Conservation (phyloP, 2,797 vertebrate species). For the Picus viridis region DNA sequence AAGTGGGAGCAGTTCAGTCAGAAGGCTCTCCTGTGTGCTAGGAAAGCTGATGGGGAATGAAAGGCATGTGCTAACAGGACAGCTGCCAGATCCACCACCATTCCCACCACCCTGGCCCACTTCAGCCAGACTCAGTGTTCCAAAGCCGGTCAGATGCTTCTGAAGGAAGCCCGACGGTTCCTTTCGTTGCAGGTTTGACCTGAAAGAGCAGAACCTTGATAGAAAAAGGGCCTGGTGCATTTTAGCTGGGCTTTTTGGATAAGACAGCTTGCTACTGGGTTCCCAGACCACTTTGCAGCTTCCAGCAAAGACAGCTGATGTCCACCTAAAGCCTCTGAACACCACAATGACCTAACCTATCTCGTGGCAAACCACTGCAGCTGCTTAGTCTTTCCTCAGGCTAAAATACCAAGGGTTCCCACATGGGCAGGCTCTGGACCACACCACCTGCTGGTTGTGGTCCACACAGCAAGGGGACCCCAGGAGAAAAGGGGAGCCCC, state of each 20-base stretch:
- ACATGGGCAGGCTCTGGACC: not conserved
- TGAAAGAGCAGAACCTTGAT: not conserved
- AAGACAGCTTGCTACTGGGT: not conserved
- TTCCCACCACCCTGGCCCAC: not conserved
- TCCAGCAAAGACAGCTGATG: not conserved
- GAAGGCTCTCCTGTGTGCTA: not conserved
- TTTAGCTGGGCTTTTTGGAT: not conserved
- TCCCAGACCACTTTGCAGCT: not conserved
- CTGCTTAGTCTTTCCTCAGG: not conserved
- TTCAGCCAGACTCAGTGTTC: not conserved
- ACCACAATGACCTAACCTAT: not conserved
- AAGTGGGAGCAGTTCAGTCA: not conserved
- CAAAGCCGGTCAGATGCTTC: not conserved
- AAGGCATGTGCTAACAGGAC: not conserved
- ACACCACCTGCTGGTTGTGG: not conserved
- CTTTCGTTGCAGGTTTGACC: constrained; percentile 4
- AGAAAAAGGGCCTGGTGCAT: not conserved
- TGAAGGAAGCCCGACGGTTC: not conserved
- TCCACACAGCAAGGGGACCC: not conserved
- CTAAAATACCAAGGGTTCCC: not conserved
- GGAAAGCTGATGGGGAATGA: not conserved
- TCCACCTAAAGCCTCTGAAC: not conserved
- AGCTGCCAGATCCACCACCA: not conserved
- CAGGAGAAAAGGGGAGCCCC: not conserved
- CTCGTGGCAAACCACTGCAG: not conserved